These are phyloP conservation scores for Agrochola lota DNA, from an alignment of 2,888 invertebrate genomes.

Conservation along the genomic window DNA sequence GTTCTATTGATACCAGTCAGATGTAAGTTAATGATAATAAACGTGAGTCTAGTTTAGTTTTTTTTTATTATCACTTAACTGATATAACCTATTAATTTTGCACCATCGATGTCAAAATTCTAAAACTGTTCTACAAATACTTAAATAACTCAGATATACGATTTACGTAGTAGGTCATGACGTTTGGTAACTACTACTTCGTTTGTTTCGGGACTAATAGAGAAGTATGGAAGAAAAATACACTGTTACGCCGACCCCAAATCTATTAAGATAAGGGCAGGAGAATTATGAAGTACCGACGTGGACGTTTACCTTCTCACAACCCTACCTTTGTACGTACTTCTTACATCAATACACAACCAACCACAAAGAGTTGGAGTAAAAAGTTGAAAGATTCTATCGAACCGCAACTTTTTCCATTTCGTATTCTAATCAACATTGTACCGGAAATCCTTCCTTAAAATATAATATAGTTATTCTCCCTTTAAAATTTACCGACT, in stretches of 20 bases:
- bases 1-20: not conserved
- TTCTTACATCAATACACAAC: not conserved
- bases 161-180: too few relatives aligned
- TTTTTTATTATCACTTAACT: not conserved
- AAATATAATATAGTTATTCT: slow-evolving; percentile 7
- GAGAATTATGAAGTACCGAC: too few relatives aligned
- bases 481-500: slow-evolving; percentile 12
- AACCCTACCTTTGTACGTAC: not conserved
- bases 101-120: too few relatives aligned
- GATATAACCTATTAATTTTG: too few relatives aligned
- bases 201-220: too few relatives aligned
- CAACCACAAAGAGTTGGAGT: not conserved
- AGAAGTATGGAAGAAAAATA: too few relatives aligned
- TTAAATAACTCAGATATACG: too few relatives aligned
- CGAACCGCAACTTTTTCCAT: slow-evolving; percentile 12
- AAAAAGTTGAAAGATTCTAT: not conserved
- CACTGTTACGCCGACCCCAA: too few relatives aligned
- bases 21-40: slow-evolving; percentile 32
- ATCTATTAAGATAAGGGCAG: too few relatives aligned
- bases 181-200: too few relatives aligned
- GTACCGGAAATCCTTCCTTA: slow-evolving; percentile 54
- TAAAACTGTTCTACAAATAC: too few relatives aligned
- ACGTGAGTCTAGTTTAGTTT: slow-evolving; percentile 1
- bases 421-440: slow-evolving; percentile 33
- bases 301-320: too few relatives aligned